Conservation (phyloP, 2,113 vertebrate genomes). For the Piaya cayana region DNA sequence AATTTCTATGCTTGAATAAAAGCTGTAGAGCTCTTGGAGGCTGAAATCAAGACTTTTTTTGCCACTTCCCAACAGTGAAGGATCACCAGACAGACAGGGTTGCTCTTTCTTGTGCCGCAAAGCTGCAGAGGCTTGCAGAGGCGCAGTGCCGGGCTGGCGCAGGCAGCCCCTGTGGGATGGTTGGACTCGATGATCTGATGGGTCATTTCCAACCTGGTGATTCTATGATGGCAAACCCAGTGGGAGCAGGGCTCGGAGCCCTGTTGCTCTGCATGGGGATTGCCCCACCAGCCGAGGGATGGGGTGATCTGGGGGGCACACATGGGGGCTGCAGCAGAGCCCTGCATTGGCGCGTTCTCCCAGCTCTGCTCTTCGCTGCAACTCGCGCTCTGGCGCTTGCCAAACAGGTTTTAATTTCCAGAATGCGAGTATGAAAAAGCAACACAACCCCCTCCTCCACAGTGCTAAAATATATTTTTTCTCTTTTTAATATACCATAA, state of each 20-base stretch:
- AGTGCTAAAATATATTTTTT: neutral
- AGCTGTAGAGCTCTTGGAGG: neutral
- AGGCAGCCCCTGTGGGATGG: accelerated
- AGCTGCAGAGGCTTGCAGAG: neutral
- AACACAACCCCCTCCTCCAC: neutral
- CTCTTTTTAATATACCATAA: neutral
- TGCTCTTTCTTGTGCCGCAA: neutral
- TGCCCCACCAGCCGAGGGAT: neutral
- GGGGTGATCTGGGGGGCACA: neutral
- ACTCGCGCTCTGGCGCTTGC: neutral
- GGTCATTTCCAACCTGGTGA: no score
- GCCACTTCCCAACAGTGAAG: neutral
- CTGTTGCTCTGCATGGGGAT: accelerated
- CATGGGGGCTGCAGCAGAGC: accelerated
- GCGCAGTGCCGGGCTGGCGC: neutral
- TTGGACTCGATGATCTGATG: no score
- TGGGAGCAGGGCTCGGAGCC: accelerated
- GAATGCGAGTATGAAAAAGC: neutral
- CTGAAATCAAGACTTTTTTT: neutral
- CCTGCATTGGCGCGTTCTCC: accelerated
- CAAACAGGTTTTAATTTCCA: conserved; percentile 54
- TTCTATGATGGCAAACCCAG: accelerated
- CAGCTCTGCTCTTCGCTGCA: neutral
- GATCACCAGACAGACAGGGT: neutral
- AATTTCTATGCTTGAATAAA: neutral